Base-by-base conservation (phyloP, 2,797 vertebrate species). In the Sebastolobus altivelis region DNA sequence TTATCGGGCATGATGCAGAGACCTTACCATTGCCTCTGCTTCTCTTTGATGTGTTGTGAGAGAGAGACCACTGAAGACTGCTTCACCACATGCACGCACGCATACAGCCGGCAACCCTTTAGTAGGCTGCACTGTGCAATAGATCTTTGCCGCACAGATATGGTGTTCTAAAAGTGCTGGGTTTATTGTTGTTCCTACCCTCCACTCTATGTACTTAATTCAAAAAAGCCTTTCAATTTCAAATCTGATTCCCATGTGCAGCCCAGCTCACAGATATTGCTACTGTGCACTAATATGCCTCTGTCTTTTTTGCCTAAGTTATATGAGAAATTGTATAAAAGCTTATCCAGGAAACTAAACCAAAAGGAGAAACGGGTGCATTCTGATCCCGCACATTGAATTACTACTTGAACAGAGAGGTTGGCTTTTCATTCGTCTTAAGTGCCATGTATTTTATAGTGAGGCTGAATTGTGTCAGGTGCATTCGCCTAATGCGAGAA, bases 1-100 rank as follows among this genome's bases (percentile, higher is more conserved):
- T 95, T 95, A 96, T 95, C 95, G 62, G 81, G 72, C 77, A 77
- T 87, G 88, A 93, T 89, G 90, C 94, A 95, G 94, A 87, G 92
- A 86, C 88, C 91, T 92, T 87, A 86, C 86, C 82, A 90, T 88
- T 90, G 89, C 90, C 78, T 91, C 81, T 74, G 88, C 91, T 87
- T 88, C 80, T 87, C 94, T 95, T 94, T 95, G 93, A 95, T 95
- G 94, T 95, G 82, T 88, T 88, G 73, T 74, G 62, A 87, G 77
- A 82, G 75, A 84, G 69, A 87, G 88, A 79, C 69, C 63, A 73
- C 75, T 86, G 83, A 88, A 88, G 69, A 78, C 83, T 65, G 79
- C 84, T 81, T 82, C 63, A 52, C 83, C 88, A 87, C 86, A 88
- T 87, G 72, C 81, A 85, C 69, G 13, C 76, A 79, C 79, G 85